A percentile compares a stretch with the other conserved stretches of the same genome.
phyloP scores from a whole-genome alignment of 2,888 invertebrate species.

The Mythimna loreyi region DNA sequence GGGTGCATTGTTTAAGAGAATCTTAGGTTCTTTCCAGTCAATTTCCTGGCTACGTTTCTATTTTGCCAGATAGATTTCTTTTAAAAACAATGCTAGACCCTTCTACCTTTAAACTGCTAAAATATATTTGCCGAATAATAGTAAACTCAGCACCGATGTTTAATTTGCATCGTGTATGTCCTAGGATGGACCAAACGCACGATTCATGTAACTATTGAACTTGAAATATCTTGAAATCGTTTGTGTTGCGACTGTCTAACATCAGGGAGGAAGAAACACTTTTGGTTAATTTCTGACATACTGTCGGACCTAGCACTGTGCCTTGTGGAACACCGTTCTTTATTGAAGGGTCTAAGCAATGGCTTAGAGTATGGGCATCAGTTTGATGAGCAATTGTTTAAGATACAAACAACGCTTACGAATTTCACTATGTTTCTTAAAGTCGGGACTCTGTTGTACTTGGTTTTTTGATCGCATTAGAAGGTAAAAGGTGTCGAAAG shows the following conservation, averaged over 20 bases:
- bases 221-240: conserved; percentile 46
- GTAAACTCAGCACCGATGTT: conserved; percentile 53
- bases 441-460: conserved; percentile 31
- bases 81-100: conserved; percentile 6
- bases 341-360: conserved; percentile 22
- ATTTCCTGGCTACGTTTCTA: conserved; percentile 34
- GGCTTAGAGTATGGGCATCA: conserved; percentile 4
- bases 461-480: conserved; percentile 32
- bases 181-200: conserved; percentile 38
- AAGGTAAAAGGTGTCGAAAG: background rate
- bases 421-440: conserved; percentile 54
- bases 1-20: conserved; percentile 24
- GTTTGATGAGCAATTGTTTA: conserved; percentile 2
- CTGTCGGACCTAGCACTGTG: conserved; percentile 22
- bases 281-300: conserved; percentile 13
- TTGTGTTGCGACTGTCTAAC: conserved; percentile 29
- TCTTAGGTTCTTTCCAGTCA: conserved; percentile 14
- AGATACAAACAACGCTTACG: conserved; percentile 39
- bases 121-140: conserved; percentile 36
- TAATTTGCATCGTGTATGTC: conserved; percentile 52
- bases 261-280: conserved; percentile 17
- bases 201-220: conserved; percentile 39
- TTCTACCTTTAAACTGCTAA: conserved; percentile 4
- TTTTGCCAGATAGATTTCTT: conserved; percentile 24
- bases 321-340: conserved; percentile 40